Evolutionary conservation across 2,888 invertebrate species (phyloP).

Genomic region (Pterobdella sp.): DNA sequence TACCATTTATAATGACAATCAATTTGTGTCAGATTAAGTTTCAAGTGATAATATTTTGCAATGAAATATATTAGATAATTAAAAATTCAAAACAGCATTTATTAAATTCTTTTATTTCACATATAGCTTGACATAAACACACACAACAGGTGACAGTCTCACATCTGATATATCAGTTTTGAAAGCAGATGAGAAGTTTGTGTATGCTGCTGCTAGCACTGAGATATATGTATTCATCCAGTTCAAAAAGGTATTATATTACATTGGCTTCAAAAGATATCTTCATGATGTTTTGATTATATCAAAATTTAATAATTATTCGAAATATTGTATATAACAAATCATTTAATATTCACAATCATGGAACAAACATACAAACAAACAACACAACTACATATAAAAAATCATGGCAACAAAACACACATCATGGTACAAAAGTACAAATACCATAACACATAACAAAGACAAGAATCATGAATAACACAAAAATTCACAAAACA

Average conservation of each 20-base stretch:
- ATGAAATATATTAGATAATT: too few species aligned
- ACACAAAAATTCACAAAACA: too few species aligned
- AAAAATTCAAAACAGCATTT: background rate
- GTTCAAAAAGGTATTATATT: slow-evolving; percentile 63
- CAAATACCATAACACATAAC: too few species aligned
- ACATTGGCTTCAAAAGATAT: background rate
- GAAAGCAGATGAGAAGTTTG: slow-evolving; percentile 42
- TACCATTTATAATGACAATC: background rate
- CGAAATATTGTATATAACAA: too few species aligned
- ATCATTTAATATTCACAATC: too few species aligned
- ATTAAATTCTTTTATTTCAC: slow-evolving; percentile 38
- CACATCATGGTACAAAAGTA: too few species aligned
- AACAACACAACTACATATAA: too few species aligned
- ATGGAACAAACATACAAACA: too few species aligned
- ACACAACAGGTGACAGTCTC: slow-evolving; percentile 43
- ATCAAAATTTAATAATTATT: background rate
- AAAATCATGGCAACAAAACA: too few species aligned
- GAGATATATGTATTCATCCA: slow-evolving; percentile 77
- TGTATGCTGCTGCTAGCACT: slow-evolving; percentile 53
- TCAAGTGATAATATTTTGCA: background rate
- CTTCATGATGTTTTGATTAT: background rate
- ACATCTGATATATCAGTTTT: slow-evolving; percentile 45
- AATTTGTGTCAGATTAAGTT: background rate
- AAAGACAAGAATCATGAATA: too few species aligned
- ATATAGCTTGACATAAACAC: background rate